Evolutionary conservation across 2,113 vertebrate species (phyloP).

Genomic region (Dolichotis patagonum): DNA sequence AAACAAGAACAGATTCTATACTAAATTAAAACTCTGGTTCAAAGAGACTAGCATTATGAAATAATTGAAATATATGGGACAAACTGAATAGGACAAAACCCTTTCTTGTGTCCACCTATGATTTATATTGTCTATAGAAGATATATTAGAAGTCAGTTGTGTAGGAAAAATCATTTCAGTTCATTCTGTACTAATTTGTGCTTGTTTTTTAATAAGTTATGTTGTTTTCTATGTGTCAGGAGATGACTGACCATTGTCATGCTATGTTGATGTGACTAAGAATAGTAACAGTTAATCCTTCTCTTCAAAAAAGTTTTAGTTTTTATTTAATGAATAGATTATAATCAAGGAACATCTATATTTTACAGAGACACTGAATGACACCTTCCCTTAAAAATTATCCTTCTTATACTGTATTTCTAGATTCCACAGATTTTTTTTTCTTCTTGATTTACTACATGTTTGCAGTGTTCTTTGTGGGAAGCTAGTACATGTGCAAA

Average conservation of each 20-base stretch:
- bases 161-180: background rate
- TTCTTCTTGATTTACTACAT: background rate
- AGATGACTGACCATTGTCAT: background rate
- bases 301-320: background rate
- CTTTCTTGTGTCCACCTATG: background rate
- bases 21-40: background rate
- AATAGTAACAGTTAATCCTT: background rate
- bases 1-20: background rate
- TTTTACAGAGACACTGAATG: background rate
- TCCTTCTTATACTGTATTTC: background rate
- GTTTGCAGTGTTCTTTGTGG: background rate
- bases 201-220: background rate
- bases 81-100: background rate
- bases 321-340: background rate
- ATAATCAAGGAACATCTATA: background rate
- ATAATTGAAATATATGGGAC: background rate
- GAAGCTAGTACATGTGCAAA: background rate
- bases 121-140: background rate
- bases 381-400: background rate
- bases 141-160: background rate
- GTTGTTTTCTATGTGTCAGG: background rate
- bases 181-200: background rate
- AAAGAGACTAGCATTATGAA: background rate
- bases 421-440: background rate
- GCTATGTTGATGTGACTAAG: background rate